Evolutionary conservation across 2,113 vertebrate species (phyloP), one percentile per base, ranked within the genome.

Genomic region (Amphilophus citrinellus): DNA sequence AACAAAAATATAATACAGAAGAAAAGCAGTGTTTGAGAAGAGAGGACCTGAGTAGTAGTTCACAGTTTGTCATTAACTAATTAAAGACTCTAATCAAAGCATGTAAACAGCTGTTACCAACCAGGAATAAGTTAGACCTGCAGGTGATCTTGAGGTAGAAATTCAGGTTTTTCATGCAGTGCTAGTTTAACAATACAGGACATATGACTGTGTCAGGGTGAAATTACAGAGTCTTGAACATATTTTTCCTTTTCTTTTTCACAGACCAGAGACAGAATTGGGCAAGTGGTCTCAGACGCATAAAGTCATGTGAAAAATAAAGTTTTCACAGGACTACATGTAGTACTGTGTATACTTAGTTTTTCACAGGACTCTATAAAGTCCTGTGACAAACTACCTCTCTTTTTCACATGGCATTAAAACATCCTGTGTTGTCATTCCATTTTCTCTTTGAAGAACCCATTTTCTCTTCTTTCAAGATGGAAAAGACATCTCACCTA

Each of bases 81-180:
- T 39, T 65, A 50, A 15, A 71, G 24, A 24, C 50, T 71, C 66
- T 71, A 71, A 71, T 13, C 9, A 53, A 30, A 50, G 24, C 18
- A 24, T 2, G 1, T 13, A 24, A 53, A 4, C 24, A 73, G 47
- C 32, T 14, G 68, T 56, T 56, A 73, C 53, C 27, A 56, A 6
- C 47, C 27, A 56, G 10, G 27, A 73, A 56, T 73, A 17, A 30
- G 47, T 73, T 56, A 56, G 68, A 32, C 20, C 17, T n/a, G 18
- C 66, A 71, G 24, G 66, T 71, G 24, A 50, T n/a, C 27, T 56
- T 73, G 47, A 60, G 17, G n/a, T 53, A 32, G 68, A 56, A 53
- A 73, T 56, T 73, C 68, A 32, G 47, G 47, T 73, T 73, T 73
- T n/a, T 73, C 68, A 73, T 56, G 68, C 27, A 56, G 47, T 14